Conservation (phyloP, 2,888 invertebrate genomes). For the Drosophila gaucha region DNA sequence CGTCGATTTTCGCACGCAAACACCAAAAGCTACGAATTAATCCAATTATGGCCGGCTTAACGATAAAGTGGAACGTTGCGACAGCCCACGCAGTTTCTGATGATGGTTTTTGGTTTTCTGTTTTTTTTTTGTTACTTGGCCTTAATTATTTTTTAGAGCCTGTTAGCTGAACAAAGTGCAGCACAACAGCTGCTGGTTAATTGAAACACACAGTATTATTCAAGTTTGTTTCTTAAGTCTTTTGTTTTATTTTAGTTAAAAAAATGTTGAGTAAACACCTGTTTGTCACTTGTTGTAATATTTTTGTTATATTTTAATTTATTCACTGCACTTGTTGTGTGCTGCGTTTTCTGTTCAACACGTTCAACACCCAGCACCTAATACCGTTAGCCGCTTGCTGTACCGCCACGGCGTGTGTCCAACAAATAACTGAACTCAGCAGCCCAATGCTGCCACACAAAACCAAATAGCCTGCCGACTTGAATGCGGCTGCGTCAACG, state of each 20-base stretch:
- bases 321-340: constrained; percentile 39
- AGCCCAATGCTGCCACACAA: constrained; percentile 79
- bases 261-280: constrained; percentile 11
- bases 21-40: constrained; percentile 51
- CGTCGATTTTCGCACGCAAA: constrained; percentile 48
- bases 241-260: constrained; percentile 34
- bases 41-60: constrained; percentile 62
- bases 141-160: constrained; percentile 54
- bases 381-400: constrained; percentile 69
- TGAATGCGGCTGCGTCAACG: constrained; percentile 36
- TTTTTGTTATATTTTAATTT: constrained; percentile 9
- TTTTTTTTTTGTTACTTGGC: constrained; percentile 37
- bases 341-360: constrained; percentile 24
- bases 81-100: constrained; percentile 48
- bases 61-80: constrained; percentile 42
- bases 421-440: constrained; percentile 80
- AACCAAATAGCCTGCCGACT: constrained; percentile 66
- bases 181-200: constrained; percentile 26
- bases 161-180: constrained; percentile 34
- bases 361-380: constrained; percentile 20
- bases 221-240: constrained; percentile 71
- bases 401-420: constrained; percentile 78
- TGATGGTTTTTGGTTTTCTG: constrained; percentile 16
- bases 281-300: constrained; percentile 29
- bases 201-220: constrained; percentile 9